A percentile compares a stretch with the other conserved stretches of the same genome.
phyloP scores from a whole-genome alignment of 2,888 invertebrate genomes.

The Nephrotoma flavescens region DNA sequence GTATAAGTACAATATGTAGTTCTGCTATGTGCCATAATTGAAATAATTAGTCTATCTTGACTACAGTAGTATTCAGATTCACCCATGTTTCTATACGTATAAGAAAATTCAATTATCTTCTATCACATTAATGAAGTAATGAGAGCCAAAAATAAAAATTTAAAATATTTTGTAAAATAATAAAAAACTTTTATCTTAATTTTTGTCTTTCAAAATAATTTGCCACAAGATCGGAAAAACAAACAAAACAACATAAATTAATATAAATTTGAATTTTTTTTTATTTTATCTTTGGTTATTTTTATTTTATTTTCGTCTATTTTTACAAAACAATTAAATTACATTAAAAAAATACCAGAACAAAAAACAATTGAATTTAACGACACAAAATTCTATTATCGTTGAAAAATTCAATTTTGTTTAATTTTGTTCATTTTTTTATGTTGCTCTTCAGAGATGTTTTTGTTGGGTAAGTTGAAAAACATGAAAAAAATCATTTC shows the following conservation, averaged over 20 bases:
- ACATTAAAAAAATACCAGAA: not conserved
- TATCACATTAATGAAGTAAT: not conserved
- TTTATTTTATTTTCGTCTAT: not conserved
- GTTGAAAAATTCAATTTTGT: not conserved
- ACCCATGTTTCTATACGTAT: not conserved
- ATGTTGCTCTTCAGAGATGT: not conserved
- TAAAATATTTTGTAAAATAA: not conserved
- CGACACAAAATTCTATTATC: not conserved
- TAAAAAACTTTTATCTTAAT: not conserved
- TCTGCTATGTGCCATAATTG: too few species aligned
- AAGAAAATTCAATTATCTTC: not conserved
- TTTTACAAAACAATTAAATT: not conserved
- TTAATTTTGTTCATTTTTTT: not conserved
- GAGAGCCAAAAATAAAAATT: not conserved
- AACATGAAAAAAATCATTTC: not conserved
- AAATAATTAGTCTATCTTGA: too few species aligned
- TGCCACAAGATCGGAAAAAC: not conserved
- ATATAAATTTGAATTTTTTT: not conserved
- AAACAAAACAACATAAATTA: not conserved
- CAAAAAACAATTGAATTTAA: not conserved
- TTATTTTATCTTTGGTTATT: not conserved
- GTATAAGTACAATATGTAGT: too few species aligned
- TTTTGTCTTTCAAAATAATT: not conserved
- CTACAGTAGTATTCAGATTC: too few species aligned
- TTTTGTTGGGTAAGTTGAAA: not conserved